phyloP scores from a whole-genome alignment of 2,797 vertebrate species.

The Lophotriccus pileatus region DNA sequence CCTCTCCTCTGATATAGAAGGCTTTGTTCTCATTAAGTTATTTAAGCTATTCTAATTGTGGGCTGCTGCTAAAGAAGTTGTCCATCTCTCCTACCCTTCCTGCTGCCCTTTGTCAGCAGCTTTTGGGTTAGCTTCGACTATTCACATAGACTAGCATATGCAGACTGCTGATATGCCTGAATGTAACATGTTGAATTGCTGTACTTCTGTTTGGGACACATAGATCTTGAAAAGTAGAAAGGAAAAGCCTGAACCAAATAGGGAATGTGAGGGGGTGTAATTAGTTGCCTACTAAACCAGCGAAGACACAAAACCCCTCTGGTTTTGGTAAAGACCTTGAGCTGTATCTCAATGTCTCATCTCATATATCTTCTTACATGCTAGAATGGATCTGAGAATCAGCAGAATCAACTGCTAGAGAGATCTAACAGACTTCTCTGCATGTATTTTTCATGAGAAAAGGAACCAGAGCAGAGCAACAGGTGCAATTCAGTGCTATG shows the following conservation, averaged over 20 bases:
- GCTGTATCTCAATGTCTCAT: not conserved
- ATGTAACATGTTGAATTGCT: not conserved
- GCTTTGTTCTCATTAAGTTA: not conserved
- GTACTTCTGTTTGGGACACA: not conserved
- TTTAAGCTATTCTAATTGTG: not conserved
- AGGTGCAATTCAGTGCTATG: not conserved
- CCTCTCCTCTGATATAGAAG: not conserved
- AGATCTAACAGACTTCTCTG: not conserved
- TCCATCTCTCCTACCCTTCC: not conserved
- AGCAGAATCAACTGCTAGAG: not conserved
- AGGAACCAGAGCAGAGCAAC: not conserved
- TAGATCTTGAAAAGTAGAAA: not conserved
- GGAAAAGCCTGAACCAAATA: not conserved
- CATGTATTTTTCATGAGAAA: not conserved
- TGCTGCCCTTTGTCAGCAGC: not conserved
- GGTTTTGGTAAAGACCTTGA: not conserved
- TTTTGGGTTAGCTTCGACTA: not conserved
- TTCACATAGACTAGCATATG: fast-evolving
- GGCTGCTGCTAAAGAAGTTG: not conserved
- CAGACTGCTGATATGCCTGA: not conserved
- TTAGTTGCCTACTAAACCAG: not conserved
- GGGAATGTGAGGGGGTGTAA: not conserved
- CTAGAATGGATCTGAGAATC: not conserved
- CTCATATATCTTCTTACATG: not conserved
- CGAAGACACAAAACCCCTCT: not conserved